These are phyloP conservation scores for Patella caerulea DNA, from an alignment of 2,888 invertebrate species.

Conservation along the genomic window DNA sequence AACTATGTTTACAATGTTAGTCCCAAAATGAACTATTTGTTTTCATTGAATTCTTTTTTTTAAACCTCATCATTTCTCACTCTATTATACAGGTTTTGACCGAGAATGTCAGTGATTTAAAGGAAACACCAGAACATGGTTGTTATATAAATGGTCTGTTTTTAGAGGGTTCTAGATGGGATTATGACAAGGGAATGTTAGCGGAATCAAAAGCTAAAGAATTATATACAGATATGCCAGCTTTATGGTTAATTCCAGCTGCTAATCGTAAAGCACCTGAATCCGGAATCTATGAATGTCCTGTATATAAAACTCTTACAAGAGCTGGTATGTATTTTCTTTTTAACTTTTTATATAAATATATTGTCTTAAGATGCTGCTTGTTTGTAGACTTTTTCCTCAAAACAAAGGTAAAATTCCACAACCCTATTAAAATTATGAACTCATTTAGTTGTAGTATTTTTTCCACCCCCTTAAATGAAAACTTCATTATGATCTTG, in stretches of 20 bases:
- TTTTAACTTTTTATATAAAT: not conserved
- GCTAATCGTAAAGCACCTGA: slow-evolving; percentile 75
- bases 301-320: slow-evolving; percentile 79
- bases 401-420: too few species aligned
- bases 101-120: slow-evolving; percentile 35
- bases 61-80: too few species aligned
- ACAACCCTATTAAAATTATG: too few species aligned
- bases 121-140: slow-evolving; percentile 66
- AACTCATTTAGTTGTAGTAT: too few species aligned
- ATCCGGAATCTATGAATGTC: slow-evolving; percentile 75
- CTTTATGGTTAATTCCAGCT: slow-evolving; percentile 81
- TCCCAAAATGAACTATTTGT: too few species aligned
- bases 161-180: slow-evolving; percentile 71
- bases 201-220: slow-evolving; percentile 71
- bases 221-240: slow-evolving; percentile 78
- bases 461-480: too few species aligned
- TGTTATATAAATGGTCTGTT: slow-evolving; percentile 71
- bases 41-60: too few species aligned
- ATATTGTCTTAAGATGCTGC: not conserved
- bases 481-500: too few species aligned
- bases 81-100: too few species aligned
- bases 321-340: slow-evolving; percentile 72
- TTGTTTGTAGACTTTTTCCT: too few species aligned
- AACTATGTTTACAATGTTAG: too few species aligned
- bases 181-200: slow-evolving; percentile 51